Evolutionary conservation across 2,797 vertebrate species (phyloP).

Genomic region (Poeciliopsis infans): DNA sequence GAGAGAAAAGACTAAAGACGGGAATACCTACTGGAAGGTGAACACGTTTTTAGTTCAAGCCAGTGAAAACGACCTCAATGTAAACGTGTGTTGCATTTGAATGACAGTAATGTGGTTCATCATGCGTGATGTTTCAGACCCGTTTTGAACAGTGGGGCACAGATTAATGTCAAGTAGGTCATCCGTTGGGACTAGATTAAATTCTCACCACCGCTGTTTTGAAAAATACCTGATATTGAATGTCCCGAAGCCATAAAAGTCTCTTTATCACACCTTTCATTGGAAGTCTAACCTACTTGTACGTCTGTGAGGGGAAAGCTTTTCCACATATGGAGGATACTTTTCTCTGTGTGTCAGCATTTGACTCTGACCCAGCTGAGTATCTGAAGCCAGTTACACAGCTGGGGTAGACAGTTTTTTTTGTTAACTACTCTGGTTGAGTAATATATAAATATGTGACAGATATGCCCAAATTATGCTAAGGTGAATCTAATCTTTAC

Average conservation of each 20-base stretch:
- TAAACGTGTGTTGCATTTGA: too few relatives aligned
- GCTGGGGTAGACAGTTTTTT: constrained; percentile 1
- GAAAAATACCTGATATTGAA: not conserved
- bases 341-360: constrained; percentile 30
- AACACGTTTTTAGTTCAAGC: too few relatives aligned
- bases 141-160: too few relatives aligned
- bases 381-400: constrained; percentile 14
- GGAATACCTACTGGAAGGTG: too few relatives aligned
- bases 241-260: too few relatives aligned
- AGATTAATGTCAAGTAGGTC: too few relatives aligned
- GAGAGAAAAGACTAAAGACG: too few relatives aligned
- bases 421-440: constrained; percentile 6
- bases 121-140: too few relatives aligned
- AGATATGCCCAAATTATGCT: constrained; percentile 32
- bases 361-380: constrained; percentile 16
- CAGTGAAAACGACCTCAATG: too few relatives aligned
- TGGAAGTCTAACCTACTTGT: constrained; percentile 24
- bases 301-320: constrained; percentile 22
- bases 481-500: constrained; percentile 17
- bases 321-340: constrained; percentile 27
- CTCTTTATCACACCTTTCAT: constrained; percentile 11
- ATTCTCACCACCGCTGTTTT: too few relatives aligned
- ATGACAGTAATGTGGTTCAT: too few relatives aligned
- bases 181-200: too few relatives aligned
- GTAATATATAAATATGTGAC: constrained; percentile 13